Percentiles rank a stretch among this genome's conserved stretches.
These are phyloP conservation scores for Gonatopus flavifemur DNA, from an alignment of 1,140 invertebrate species.

Conservation along the genomic window DNA sequence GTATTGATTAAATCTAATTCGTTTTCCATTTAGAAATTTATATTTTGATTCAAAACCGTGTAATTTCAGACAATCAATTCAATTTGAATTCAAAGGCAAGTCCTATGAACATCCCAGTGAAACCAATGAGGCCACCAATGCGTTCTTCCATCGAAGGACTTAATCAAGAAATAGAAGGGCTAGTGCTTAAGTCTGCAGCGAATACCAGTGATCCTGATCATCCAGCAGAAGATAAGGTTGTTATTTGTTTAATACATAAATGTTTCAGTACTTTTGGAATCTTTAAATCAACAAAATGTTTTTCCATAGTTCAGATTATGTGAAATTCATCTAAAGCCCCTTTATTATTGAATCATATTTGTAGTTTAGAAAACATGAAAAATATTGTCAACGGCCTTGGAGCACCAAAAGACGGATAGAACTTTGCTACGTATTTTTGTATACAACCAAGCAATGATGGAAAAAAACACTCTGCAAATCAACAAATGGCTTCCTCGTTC, in stretches of 20 bases:
- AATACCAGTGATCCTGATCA: conserved; percentile 52
- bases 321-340: neutral
- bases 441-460: no score
- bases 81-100: conserved; percentile 59
- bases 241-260: neutral
- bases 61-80: conserved; percentile 51
- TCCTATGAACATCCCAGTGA: conserved; percentile 62
- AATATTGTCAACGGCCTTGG: no score
- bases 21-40: conserved; percentile 1
- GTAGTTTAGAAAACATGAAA: neutral
- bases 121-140: conserved; percentile 67
- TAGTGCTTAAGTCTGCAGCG: conserved; percentile 62
- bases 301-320: neutral
- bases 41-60: conserved; percentile 6
- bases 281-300: neutral
- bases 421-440: no score
- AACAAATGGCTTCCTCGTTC: no score
- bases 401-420: no score
- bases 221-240: conserved; percentile 52
- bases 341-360: neutral
- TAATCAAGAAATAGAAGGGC: conserved; percentile 80
- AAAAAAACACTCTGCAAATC: no score
- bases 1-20: neutral
- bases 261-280: neutral
- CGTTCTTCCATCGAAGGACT: conserved; percentile 82